Evolutionary conservation across 2,888 invertebrate species (phyloP), one percentile per base, ranked within the genome.

Genomic region (Cheilosia impressa): DNA sequence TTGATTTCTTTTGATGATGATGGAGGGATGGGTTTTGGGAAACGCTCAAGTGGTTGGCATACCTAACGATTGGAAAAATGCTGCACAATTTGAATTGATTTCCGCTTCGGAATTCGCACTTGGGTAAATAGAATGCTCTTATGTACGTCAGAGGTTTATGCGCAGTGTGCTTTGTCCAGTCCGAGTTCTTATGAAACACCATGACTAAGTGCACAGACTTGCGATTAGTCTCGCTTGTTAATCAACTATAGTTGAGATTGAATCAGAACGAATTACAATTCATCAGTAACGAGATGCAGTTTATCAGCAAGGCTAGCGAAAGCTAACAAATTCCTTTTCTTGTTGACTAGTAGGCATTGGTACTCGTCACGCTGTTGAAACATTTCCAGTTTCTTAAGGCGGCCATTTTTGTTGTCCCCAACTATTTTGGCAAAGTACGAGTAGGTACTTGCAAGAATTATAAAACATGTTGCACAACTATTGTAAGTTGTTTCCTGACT

Each of bases 191-290:
- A 17, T 27, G 27, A 27, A 55, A 55, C 2, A 17, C 1, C 7
- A 31, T 55, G 53, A 55, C 53, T 55, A 31, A 55, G 55, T 4
- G 9, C 17, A 22, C 15, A 15, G 19, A 22, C 5, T 41, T 4
- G 17, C 3, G 2, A 15, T 58, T 13, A 22, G 15, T 34, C 17
- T 17, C 34, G 55, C 22, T 52, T 22, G 41, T 19, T 41, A 58
- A 41, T 58, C 24, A 38, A 38, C 38, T 38, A 27, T 27, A 55
- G 34, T 55, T 55, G 31, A 55, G 27, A 55, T 55, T 55, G 9
- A n/a, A 55, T 55, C 13, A 10, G 55, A n/a, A 9, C 45, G 17
- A 47, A 47, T 17, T 17, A 19, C n/a, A 47, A 19, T n/a, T n/a
- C 9, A 47, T 47, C 45, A 17, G 45, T 9, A 17, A 19, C n/a